Evolutionary conservation across 2,797 vertebrate species (phyloP).

Genomic region (Enteromius argenteus): DNA sequence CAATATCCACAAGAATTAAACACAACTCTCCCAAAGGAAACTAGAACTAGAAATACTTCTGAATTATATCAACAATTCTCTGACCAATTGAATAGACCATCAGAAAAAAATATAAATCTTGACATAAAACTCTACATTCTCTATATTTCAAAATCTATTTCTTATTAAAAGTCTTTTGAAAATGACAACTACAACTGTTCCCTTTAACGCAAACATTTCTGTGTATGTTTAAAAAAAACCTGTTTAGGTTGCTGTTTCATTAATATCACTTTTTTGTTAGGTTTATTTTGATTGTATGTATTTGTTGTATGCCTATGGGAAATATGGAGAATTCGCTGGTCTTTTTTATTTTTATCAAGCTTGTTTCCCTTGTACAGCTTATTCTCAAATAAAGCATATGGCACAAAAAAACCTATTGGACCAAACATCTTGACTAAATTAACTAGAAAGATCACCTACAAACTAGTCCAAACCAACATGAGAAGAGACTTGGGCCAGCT

Average conservation of each 20-base stretch:
- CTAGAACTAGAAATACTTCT: neutral
- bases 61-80: neutral
- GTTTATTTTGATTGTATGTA: neutral
- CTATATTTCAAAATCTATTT: conserved; percentile 17
- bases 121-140: neutral
- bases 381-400: neutral
- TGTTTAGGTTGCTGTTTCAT: neutral
- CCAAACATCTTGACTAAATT: neutral
- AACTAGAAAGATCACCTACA: neutral
- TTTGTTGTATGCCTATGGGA: neutral
- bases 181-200: neutral
- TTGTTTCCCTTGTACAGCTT: neutral
- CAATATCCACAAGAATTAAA: neutral
- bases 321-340: neutral
- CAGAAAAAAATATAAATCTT: neutral
- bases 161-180: neutral
- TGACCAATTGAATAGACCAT: neutral
- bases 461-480: neutral
- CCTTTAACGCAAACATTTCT: neutral
- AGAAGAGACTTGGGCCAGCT: neutral
- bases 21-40: neutral
- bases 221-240: neutral
- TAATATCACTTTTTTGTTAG: neutral
- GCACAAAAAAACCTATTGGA: neutral
- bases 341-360: neutral